These are phyloP conservation scores for Rhabdornis inornatus DNA, from an alignment of 2,113 vertebrate species.

Conservation along the genomic window DNA sequence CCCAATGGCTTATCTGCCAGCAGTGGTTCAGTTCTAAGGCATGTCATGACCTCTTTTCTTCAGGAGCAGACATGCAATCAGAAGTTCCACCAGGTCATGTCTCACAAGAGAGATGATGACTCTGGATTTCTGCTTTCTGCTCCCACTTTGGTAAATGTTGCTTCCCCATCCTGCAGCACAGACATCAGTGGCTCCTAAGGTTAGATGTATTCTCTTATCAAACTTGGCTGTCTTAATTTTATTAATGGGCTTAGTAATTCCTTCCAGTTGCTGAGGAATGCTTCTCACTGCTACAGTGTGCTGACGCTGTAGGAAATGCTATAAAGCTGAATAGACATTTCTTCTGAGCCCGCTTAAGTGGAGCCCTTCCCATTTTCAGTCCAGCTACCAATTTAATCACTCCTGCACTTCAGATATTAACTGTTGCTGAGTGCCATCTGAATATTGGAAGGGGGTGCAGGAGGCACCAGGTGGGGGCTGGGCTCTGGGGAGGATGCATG, in stretches of 20 bases:
- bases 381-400: not conserved
- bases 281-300: not conserved
- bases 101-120: not conserved
- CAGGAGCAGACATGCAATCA: not conserved
- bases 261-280: not conserved
- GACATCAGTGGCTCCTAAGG: not conserved
- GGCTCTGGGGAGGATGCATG: not conserved
- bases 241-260: not conserved
- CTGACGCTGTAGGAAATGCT: not conserved
- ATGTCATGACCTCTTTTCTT: not conserved
- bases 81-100: not conserved
- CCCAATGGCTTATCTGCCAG: not conserved
- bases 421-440: not conserved
- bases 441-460: not conserved
- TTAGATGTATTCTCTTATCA: not conserved
- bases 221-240: not conserved
- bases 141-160: not conserved
- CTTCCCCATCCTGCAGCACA: not conserved
- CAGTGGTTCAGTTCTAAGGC: not conserved
- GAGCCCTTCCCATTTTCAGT: not conserved
- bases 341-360: not conserved
- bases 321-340: not conserved
- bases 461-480: not conserved
- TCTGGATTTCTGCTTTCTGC: not conserved
- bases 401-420: not conserved